Evolutionary conservation across 1,140 invertebrate species (phyloP).

Genomic region (Cherax quadricarinatus): DNA sequence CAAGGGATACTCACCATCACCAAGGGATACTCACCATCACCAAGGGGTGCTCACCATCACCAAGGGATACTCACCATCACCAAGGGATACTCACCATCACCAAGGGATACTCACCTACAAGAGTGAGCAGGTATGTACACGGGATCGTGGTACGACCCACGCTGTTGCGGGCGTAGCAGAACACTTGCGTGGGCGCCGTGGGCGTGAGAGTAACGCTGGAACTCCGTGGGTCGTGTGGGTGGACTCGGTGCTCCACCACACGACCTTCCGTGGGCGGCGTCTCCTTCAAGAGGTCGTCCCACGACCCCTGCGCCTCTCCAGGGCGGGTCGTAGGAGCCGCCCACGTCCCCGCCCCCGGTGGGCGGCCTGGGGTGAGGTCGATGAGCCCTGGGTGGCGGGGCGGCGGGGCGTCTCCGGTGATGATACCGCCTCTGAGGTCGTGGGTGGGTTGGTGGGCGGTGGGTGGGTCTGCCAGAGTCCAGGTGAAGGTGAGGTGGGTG

Average conservation of each 20-base stretch:
- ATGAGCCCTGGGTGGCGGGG: constrained; percentile 55
- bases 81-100: too few relatives aligned
- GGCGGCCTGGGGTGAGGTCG: constrained; percentile 54
- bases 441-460: constrained; percentile 22
- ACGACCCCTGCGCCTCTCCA: neutral
- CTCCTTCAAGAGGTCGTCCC: neutral
- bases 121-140: constrained; percentile 49
- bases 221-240: constrained; percentile 36
- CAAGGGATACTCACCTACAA: constrained; percentile 53
- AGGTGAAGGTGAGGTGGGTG: constrained; percentile 53
- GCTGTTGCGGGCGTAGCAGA: constrained; percentile 64
- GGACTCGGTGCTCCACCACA: constrained; percentile 12
- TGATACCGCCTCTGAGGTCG: constrained; percentile 51
- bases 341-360: neutral
- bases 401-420: constrained; percentile 60
- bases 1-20: too few relatives aligned
- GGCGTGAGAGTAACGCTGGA: constrained; percentile 51
- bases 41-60: too few relatives aligned
- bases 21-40: too few relatives aligned
- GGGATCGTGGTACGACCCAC: constrained; percentile 59
- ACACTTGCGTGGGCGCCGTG: constrained; percentile 53
- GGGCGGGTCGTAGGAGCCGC: too few relatives aligned
- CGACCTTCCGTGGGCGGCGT: neutral
- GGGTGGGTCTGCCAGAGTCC: constrained; percentile 32
- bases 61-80: too few relatives aligned